Base-by-base conservation (phyloP, 2,113 vertebrate genomes). In the Bufo bufo region DNA sequence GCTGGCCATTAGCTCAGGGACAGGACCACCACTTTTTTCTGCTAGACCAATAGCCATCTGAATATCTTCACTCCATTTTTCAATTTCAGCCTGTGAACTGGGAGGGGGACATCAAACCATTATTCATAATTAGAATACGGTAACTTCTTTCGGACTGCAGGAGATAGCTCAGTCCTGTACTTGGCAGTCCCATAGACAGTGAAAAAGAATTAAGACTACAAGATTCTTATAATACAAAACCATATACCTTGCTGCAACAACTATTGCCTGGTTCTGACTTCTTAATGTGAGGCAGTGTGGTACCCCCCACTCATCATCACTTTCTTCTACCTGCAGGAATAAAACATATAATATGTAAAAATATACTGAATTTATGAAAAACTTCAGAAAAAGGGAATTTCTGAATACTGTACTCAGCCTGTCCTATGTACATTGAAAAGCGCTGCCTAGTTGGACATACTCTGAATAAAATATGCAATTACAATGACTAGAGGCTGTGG, bases 291-390 rank as follows among this genome's bases (percentile, higher is more conserved):
- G 96, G 91, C 97, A 98, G 87, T 99, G 96, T 82, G 98, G 97
- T 87, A 99, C 97, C 0, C 98, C 98, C 97, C 98, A 99, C 91
- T 99, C 98, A 0, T 97, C 97, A 90, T 99, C 98, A 23, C 97
- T 99, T 90, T 96, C 96, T 95, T 97, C 96, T 86, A 99, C 95
- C 98, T 99, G 75, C 84, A 92, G 87, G 85, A 63, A 58, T n/a
- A 74, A 72, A 5, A 52, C 52, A 52, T 6, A 52, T 6, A 33
- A 2, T 10, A 12, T 69, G 10, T 33, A 72, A 14, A 72, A 72
- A 14, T 4, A 19, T 17, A 74, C 12, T 5, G 5, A 47, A 6
- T 74, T 74, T 16, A 47, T 47, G 14, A 14, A 33, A 72, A 72
- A 72, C 69, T 16, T 72, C 45, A 17, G 7, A 45, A 8, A 74